Evolutionary conservation across 2,113 vertebrate genomes (phyloP), one percentile per base, ranked within the genome.

Genomic region (Eudyptes chrysolophus): DNA sequence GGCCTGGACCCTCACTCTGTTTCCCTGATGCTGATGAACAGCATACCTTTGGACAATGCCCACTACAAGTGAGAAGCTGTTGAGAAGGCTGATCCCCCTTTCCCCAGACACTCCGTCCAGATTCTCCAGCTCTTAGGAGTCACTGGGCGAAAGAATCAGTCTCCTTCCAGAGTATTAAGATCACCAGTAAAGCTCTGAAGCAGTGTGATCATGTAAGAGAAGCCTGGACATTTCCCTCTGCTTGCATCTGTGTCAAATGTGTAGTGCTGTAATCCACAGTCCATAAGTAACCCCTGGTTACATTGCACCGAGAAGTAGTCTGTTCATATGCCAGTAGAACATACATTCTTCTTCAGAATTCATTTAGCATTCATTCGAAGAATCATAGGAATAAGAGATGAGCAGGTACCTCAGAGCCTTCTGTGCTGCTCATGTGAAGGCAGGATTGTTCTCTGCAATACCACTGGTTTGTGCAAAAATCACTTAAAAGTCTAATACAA

Each of bases 101-200:
- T 98, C 16, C 98, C 98, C 12, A 98, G 98, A 84, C 91, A 97
- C 96, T 99, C 49, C 98, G 98, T 96, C 98, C 98, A 2, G 98
- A 98, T 94, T 99, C 98, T 10, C 98, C 98, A 13, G 98, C 98
- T 54, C 97, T 97, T 3, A 98, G 98, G 65, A 98, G 98, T 83
- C 98, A 98, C 96, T 99, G 98, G 98, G 99, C 98, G 98, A 99
- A 99, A 92, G 98, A 98, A 90, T 52, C 97, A 1, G 61, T 98
- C 42, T 98, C 98, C 52, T 99, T 99, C 86, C 98, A 99, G 79
- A 99, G 98, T 75, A 97, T 98, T 51, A 98, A 98, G 84, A 96
- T 99, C 87, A 98, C 98, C 94, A 98, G 98, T 97, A 99, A 98
- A 61, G 98, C 98, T 4, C 96, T 99, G 5, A 98, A 98, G 93